Evolutionary conservation across 2,888 invertebrate genomes (phyloP).

Genomic region (Pandemis corylana): DNA sequence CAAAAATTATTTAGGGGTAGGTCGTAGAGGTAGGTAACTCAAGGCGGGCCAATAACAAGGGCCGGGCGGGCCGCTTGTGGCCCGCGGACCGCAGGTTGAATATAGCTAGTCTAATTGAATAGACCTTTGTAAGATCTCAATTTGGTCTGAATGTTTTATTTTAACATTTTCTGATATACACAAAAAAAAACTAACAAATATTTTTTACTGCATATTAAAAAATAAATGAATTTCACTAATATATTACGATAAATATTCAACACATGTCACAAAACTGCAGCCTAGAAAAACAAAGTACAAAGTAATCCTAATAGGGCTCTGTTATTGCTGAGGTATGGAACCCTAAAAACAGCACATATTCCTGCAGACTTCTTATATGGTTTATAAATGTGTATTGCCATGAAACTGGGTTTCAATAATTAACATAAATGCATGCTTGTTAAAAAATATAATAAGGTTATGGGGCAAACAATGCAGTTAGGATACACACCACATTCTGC

Average conservation of each 20-base stretch:
- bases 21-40: too few relatives aligned
- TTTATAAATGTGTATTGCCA: neutral
- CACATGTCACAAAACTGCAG: slow-evolving; percentile 5
- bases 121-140: neutral
- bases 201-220: neutral
- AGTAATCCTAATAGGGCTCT: too few relatives aligned
- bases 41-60: too few relatives aligned
- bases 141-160: neutral
- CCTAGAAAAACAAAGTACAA: too few relatives aligned
- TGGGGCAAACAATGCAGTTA: neutral
- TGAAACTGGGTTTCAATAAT: neutral
- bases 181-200: neutral
- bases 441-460: slow-evolving; percentile 21
- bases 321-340: neutral
- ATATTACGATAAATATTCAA: neutral
- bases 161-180: neutral
- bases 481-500: slow-evolving; percentile 59
- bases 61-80: too few relatives aligned
- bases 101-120: neutral
- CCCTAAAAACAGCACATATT: neutral
- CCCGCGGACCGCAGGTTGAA: too few relatives aligned
- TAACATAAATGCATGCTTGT: slow-evolving; percentile 26
- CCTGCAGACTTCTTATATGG: slow-evolving; percentile 16
- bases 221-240: neutral
- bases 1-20: too few relatives aligned